Evolutionary conservation across 2,888 invertebrate species (phyloP), one percentile per base, ranked within the genome.

Genomic region (Lypha dubia): DNA sequence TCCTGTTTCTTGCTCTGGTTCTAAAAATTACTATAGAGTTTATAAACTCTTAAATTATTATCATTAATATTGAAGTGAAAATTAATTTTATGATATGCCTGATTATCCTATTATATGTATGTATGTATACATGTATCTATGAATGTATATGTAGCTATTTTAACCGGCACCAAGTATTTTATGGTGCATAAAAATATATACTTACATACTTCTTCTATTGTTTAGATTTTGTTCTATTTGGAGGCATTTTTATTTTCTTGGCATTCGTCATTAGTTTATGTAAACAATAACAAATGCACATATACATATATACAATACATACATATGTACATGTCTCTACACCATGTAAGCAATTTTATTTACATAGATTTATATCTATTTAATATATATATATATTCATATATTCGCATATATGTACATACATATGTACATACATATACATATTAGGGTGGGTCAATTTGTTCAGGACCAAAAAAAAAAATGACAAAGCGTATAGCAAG

Each of bases 221-320:
- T 84, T 84, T 73, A 77, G 63, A 77, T 68, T 20, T 74, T 63
- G 53, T 41, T 73, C 58, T 63, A 65, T 76, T 71, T 71, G 58
- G 60, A 80, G 65, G 46, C 62, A 74, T 35, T 79, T 75, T 68
- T 32, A 62, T 73, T 79, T 65, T 77, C 49, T 81, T 84, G 80
- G 81, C 81, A 81, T 58, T 63, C 68, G 51, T 77, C 73, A 49
- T 73, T 53, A 46, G 65, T 76, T 84, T 80, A 84, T 60, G 73
- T 73, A 80, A 84, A 77, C 65, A 65, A 56, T 56, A 8, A 24
- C 20, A 58, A n/a, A 53, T 68, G 22, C 53, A 41, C 1, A 24
- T 35, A 28, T 13, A 11, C 24, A 44, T n/a, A n/a, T n/a, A 56
- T 63, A 51, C 49, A 49, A n/a, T n/a, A n/a, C n/a, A n/a, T n/a